Percentiles rank a stretch among this genome's conserved stretches.
Evolutionary conservation across 2,888 invertebrate genomes (phyloP).

Genomic region (Tipula lateralis): DNA sequence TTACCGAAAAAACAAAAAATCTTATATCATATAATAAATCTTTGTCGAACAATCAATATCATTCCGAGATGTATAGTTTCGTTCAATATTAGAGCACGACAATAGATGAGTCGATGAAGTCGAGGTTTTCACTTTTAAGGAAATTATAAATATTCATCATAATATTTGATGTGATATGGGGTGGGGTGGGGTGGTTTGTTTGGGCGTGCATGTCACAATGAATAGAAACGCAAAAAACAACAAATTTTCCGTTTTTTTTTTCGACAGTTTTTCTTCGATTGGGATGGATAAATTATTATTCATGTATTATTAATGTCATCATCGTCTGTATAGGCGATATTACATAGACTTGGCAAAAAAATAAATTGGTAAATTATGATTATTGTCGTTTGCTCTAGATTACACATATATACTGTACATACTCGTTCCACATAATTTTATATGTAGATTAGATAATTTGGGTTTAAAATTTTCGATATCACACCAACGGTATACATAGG

Average conservation of each 20-base stretch:
- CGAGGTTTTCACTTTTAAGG: neutral
- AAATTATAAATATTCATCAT: conserved; percentile 13
- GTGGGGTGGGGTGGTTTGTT: neutral
- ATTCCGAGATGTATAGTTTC: neutral
- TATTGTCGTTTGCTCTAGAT: neutral
- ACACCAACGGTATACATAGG: no score
- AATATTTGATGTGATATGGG: neutral
- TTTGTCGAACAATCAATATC: neutral
- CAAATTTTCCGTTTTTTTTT: neutral
- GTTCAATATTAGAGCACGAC: neutral
- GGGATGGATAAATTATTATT: conserved; percentile 19
- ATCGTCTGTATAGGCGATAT: no score
- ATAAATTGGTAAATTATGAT: conserved; percentile 2
- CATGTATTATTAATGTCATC: conserved; percentile 24
- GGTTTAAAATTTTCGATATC: neutral
- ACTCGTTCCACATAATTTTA: neutral
- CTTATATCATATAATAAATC: neutral
- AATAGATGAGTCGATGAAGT: neutral
- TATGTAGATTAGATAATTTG: neutral
- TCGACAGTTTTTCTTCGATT: neutral
- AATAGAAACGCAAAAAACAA: neutral
- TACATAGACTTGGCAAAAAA: neutral
- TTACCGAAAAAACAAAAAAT: neutral
- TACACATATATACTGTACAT: neutral
- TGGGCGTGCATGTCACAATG: neutral